Base-by-base conservation (phyloP, 2,888 invertebrate genomes). In the Polydrusus tereticollis region DNA sequence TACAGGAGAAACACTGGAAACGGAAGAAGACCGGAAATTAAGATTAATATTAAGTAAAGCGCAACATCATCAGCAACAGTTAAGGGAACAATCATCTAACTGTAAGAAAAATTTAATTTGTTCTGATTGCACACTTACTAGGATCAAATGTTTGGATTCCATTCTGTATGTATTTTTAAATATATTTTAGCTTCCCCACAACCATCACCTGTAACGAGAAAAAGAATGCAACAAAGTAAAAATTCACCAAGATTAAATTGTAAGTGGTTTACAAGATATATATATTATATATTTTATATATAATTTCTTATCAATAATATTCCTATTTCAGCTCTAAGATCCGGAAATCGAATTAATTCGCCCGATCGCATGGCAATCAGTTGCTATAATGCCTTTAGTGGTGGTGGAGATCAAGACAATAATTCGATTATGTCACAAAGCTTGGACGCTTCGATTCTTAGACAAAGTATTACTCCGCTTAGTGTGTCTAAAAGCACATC, bases 21-120 rank as follows among this genome's bases (percentile, higher is more conserved):
- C 94, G 1, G 95, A 96, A 81, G 94, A 95, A 77, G 95, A 96
- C 84, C 90, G 94, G 79, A 96, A 96, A 86, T 85, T 97, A 76
- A 88, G 94, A 60, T 88, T 95, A 75, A 95, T 97, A 78, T 87
- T 96, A 10, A 94, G 93, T 84, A 96, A 96, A 88, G 96, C 96
- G 1, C 94, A 95, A 81, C 94, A 95, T 81, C 96, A 96, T 83
- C 96, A 96, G 82, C 92, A 94, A 75, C 94, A 95, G 81, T 82
- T 95, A 58, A 90, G 92, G 81, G 93, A 93, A 82, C 91, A 89
- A 36, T 78, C 77, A 1, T 78, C 76, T 20, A 79, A 76, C 45
- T 76, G 79, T 79, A 77, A 74, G 59, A 18, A n/a, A n/a, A n/a
- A 38, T 38, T 50, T 29, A 36, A 41, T 14, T 59, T 45, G 2